A percentile compares a stretch with the other conserved stretches of the same genome.
Conservation (phyloP, 2,888 invertebrate species). For the Rhingia campestris region DNA sequence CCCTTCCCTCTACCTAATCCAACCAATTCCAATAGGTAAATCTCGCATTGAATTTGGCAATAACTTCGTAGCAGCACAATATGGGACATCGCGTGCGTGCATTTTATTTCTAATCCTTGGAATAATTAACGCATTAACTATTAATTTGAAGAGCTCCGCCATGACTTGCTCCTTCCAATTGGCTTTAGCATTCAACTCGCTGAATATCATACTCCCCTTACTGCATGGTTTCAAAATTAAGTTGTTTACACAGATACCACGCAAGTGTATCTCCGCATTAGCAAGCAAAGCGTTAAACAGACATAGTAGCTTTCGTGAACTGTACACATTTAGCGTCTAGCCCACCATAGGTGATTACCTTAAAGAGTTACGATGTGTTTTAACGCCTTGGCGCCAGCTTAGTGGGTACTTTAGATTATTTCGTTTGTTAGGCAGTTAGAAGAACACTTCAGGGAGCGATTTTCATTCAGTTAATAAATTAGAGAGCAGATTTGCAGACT, state of each 20-base stretch:
- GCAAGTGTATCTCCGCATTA: slow-evolving; percentile 10
- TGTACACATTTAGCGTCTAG: slow-evolving; percentile 28
- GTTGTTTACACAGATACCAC: slow-evolving; percentile 49
- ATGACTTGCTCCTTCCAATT: slow-evolving; percentile 50
- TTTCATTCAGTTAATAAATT: slow-evolving; percentile 37
- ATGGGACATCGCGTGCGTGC: slow-evolving; percentile 52
- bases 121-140: slow-evolving; percentile 51
- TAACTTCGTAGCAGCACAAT: not conserved
- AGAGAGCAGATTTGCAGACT: slow-evolving; percentile 28
- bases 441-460: slow-evolving; percentile 13
- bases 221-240: slow-evolving; percentile 39
- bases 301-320: slow-evolving; percentile 55
- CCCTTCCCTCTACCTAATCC: too few relatives aligned
- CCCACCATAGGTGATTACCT: slow-evolving; percentile 13
- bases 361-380: slow-evolving; percentile 56
- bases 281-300: slow-evolving; percentile 40
- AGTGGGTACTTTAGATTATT: slow-evolving; percentile 50
- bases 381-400: slow-evolving; percentile 32
- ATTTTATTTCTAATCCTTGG: slow-evolving; percentile 62
- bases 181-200: slow-evolving; percentile 45
- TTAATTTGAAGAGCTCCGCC: slow-evolving; percentile 50
- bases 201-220: not conserved
- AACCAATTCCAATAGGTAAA: too few relatives aligned
- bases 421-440: slow-evolving; percentile 14
- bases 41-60: slow-evolving; percentile 37